Conservation (phyloP, 2,797 vertebrate genomes). For the Holocentrus rufus region DNA sequence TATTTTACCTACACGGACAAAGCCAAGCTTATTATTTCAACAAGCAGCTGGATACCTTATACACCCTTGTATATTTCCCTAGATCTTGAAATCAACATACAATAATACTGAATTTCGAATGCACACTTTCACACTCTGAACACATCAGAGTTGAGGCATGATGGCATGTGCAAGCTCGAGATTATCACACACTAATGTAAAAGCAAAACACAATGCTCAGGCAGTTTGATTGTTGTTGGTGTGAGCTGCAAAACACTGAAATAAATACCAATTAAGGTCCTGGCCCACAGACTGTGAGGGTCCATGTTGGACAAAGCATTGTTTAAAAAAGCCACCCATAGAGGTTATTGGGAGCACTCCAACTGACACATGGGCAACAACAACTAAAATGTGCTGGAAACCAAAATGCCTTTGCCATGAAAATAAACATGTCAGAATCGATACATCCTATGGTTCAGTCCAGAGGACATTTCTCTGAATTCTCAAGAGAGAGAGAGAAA, state of each 20-base stretch:
- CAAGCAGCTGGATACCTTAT: constrained; percentile 33
- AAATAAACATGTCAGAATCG: constrained; percentile 85
- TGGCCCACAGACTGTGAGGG: constrained; percentile 42
- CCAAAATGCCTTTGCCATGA: constrained; percentile 67
- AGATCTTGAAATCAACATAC: constrained; percentile 21
- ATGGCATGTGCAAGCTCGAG: background rate
- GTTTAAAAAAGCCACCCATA: constrained; percentile 53
- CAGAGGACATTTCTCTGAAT: constrained; percentile 70
- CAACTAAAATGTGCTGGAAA: constrained; percentile 65
- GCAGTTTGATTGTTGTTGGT: constrained; percentile 24
- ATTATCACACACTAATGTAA: constrained; percentile 17
- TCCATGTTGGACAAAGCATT: constrained; percentile 44
- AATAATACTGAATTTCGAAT: constrained; percentile 13
- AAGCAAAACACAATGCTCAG: constrained; percentile 17
- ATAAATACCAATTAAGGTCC: constrained; percentile 45
- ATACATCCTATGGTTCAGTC: constrained; percentile 69
- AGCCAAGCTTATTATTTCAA: constrained; percentile 45
- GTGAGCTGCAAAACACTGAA: constrained; percentile 43
- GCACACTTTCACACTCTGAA: constrained; percentile 2
- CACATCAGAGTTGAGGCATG: background rate
- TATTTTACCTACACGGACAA: constrained; percentile 34
- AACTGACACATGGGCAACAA: constrained; percentile 70
- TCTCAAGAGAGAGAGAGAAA: constrained; percentile 3
- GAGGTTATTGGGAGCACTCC: constrained; percentile 64
- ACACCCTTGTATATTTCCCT: constrained; percentile 32